Evolutionary conservation across 2,113 vertebrate species (phyloP), one percentile per base, ranked within the genome.

Genomic region (Microcebus ravelobensis): DNA sequence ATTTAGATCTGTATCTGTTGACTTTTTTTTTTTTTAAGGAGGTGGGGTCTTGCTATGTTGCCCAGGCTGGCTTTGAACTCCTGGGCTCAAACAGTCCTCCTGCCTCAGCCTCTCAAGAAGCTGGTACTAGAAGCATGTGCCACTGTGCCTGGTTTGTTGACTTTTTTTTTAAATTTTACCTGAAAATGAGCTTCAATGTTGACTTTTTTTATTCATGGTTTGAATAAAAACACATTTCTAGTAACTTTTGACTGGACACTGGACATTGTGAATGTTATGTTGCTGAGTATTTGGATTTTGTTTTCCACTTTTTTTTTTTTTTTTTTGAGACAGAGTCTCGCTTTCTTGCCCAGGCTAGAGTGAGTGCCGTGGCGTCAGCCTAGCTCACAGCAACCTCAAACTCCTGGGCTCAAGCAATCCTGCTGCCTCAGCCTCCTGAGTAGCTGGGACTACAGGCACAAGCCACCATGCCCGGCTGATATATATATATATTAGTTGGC

Each of bases 271-370:
- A 61, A 63, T 94, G 9, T 52, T 81, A 83, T 27, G 48, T 80
- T 87, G 92, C 57, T 80, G 31, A 80, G 25, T 61, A 42, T 93
- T 93, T 93, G 52, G 63, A 71, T 87, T 87, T 87, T 57, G 36
- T 80, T 67, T 77, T 85, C 61, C 65, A 76, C 12, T 20, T 67
- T 11, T 57, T 42, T 42, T 42, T 42, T 42, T 42, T 42, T 42
- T 42, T 42, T 42, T 42, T 42, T 42, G 42, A 42, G 42, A 42
- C 42, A 42, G 42, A 42, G 42, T 42, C 42, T 42, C 42, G 6
- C 42, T 42, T 42, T 42, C 5, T 42, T 42, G 42, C 6, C 42
- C 42, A 6, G 42, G 42, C 42, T 42, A 42, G 42, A 42, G 39
- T 42, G 39, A 42, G 39, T 42, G 39, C 39, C 39, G 39, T 42